Base-by-base conservation (phyloP, 1,140 invertebrate species). In the Drosophila quadrilineata region DNA sequence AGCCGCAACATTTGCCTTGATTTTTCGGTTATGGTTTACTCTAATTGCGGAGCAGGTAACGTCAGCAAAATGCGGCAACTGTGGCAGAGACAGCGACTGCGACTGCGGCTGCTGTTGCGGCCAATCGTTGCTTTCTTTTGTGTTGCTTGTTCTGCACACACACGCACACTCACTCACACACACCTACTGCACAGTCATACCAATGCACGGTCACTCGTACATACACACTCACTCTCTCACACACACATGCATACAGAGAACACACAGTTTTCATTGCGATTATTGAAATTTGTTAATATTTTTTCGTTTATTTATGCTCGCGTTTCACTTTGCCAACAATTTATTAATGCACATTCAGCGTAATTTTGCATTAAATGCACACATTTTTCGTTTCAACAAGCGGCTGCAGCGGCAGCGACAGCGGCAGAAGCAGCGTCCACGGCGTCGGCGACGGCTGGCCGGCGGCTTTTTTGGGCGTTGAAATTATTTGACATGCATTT, bases 401-500 rank as follows among this genome's bases (percentile, higher is more conserved):
- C 71, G 49, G 45, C 53, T 35, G 22, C 67, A 45, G 35, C 58
- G 43, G 38, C 63, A 16, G n/a, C n/a, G n/a, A n/a, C 48, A 41
- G 26, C 17, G n/a, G 21, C 59, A 38, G n/a, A n/a, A 29, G 16
- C 28, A 16, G 35, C 58, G 33, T 29, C 71, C 54, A 29, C 70
- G 36, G 54, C 65, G 64, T 41, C 63, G 38, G 57, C 71, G 71
- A 64, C 71, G 56, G 46, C 64, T 64, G 69, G 66, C 77, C 73
- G 73, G 77, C 77, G 77, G 71, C 65, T 82, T 79, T 70, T 71
- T 65, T 65, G 77, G 77, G 76, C 71, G 76, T 82, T 49, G 28
- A 73, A 73, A 74, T 67, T 59, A 43, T 80, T 65, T 68, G 62
- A 64, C 71, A 67, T 74, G 75, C 53, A 54, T 35, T 64, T 45